These are phyloP conservation scores for Delichon dasypus DNA, from an alignment of 2,797 vertebrate species.

Conservation along the genomic window DNA sequence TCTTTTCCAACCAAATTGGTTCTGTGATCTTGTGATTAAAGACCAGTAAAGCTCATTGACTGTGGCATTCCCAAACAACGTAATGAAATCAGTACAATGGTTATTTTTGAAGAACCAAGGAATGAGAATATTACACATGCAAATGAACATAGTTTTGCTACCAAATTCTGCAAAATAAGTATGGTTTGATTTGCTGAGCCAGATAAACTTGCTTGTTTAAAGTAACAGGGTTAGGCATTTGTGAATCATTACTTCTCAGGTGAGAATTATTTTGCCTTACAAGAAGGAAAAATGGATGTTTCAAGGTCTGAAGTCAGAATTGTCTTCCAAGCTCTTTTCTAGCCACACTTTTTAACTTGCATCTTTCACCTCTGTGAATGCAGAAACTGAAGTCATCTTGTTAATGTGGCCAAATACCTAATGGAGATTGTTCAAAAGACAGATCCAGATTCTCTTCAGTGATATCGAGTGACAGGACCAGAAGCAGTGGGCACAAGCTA, in stretches of 20 bases:
- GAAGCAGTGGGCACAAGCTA: background rate
- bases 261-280: background rate
- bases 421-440: background rate
- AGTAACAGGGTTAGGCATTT: background rate
- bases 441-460: background rate
- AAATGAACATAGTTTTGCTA: background rate
- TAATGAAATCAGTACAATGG: background rate
- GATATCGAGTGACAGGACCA: background rate
- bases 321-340: background rate
- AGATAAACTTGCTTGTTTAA: background rate
- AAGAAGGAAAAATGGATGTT: background rate
- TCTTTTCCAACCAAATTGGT: background rate
- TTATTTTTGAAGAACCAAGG: background rate
- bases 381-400: background rate
- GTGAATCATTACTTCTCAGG: background rate
- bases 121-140: background rate
- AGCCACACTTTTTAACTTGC: background rate
- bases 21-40: background rate
- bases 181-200: background rate
- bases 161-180: background rate
- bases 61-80: background rate
- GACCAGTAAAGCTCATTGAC: background rate
- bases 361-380: background rate
- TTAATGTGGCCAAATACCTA: background rate
- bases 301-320: background rate